A percentile compares a stretch with the other conserved stretches of the same genome.
These are phyloP conservation scores for Conistra vaccinii DNA, from an alignment of 2,888 invertebrate species.

Conservation along the genomic window DNA sequence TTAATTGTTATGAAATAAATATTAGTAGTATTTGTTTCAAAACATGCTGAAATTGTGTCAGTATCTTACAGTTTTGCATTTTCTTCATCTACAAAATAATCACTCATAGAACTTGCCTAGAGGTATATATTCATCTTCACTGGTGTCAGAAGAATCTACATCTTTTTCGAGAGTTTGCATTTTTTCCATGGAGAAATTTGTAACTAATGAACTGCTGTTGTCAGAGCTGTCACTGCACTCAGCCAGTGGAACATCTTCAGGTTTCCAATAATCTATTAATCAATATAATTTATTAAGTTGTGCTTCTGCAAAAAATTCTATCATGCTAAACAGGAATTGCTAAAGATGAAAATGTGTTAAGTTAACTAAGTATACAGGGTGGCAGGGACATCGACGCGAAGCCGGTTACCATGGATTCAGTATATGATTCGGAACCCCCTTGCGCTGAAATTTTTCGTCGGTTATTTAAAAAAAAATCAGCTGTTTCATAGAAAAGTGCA, in stretches of 20 bases:
- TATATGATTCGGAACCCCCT: no score
- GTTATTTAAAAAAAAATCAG: no score
- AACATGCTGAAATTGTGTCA: constrained; percentile 42
- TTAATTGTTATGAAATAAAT: constrained; percentile 6
- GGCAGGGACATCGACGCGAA: no score
- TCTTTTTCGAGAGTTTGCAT: constrained; percentile 82
- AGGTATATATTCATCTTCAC: constrained; percentile 89
- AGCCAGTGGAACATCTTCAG: constrained; percentile 83
- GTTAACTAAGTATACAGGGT: no score
- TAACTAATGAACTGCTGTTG: constrained; percentile 85
- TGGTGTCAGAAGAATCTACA: constrained; percentile 85
- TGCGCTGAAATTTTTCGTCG: no score
- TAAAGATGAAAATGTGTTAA: not conserved
- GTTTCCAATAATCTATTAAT: constrained; percentile 86
- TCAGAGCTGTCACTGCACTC: constrained; percentile 88
- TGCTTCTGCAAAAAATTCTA: not conserved
- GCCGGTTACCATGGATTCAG: no score
- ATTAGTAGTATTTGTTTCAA: constrained; percentile 10
- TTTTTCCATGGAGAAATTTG: constrained; percentile 85
- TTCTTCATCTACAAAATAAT: constrained; percentile 57
- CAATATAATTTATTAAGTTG: constrained; percentile 9
- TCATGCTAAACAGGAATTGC: not conserved
- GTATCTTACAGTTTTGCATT: constrained; percentile 54
- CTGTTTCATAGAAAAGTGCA: no score
- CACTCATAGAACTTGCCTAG: constrained; percentile 75